Percentiles rank a stretch among this genome's conserved stretches.
Conservation (phyloP, 2,888 invertebrate species). For the Scrobipalpa costella region DNA sequence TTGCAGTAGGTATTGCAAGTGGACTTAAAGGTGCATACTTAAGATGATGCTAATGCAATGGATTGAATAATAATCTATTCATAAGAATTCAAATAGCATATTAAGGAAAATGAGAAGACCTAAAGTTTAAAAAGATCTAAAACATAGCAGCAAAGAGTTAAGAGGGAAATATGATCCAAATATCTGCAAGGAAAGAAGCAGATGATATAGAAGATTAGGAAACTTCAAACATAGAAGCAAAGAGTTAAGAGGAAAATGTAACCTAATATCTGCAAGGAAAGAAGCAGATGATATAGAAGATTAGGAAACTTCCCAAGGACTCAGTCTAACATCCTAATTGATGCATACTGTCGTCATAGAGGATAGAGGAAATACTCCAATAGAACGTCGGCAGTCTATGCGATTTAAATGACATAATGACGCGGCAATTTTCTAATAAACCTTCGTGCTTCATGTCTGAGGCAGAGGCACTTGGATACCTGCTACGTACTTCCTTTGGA, state of each 20-base stretch:
- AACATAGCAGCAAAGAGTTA: too few species aligned
- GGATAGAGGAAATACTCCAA: slow-evolving; percentile 81
- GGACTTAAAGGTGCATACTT: too few species aligned
- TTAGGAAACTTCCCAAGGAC: slow-evolving; percentile 60
- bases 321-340: slow-evolving; percentile 71
- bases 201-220: slow-evolving; percentile 40
- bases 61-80: too few species aligned
- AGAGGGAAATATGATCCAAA: not conserved
- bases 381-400: slow-evolving; percentile 80
- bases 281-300: slow-evolving; percentile 28
- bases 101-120: too few species aligned
- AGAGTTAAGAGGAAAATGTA: not conserved
- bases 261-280: not conserved
- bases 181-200: not conserved
- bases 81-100: too few species aligned
- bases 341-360: slow-evolving; percentile 76
- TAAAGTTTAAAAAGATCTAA: too few species aligned
- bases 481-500: slow-evolving; percentile 75
- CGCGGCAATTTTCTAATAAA: slow-evolving; percentile 81
- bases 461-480: slow-evolving; percentile 66
- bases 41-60: too few species aligned
- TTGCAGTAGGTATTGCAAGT: too few species aligned
- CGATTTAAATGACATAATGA: slow-evolving; percentile 82
- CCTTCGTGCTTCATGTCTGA: slow-evolving; percentile 76
- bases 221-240: slow-evolving; percentile 35